Base-by-base conservation (phyloP, 2,113 vertebrate species). In the Phalacrocorax aristotelis region DNA sequence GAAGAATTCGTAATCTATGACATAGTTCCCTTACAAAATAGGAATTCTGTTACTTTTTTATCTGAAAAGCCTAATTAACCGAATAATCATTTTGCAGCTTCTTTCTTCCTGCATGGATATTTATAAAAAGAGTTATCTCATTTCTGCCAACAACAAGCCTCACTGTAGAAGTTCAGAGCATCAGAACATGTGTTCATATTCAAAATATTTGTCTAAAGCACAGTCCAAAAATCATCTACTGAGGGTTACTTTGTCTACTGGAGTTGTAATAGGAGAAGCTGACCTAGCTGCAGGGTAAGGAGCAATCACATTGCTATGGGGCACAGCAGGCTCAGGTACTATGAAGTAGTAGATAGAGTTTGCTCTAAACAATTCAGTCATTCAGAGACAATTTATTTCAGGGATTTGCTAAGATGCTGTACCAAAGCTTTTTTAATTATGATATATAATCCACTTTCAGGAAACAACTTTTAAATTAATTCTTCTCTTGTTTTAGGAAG, bases 401-500 rank as follows among this genome's bases (percentile, higher is more conserved):
- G 26, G 8, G 57, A 29, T 69, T 84, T 94, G 32, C 65, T 84
- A 70, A 83, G 54, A 80, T 80, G 34, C 21, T 62, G 20, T 16
- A 29, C 27, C 21, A 57, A 72, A 75, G 32, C 15, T 42, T 75
- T 54, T 68, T 36, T 0, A 57, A 51, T 46, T 29, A 57, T 15
- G 36, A 36, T 22, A 23, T 71, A 9, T 58, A 49, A 36, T n/a
- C 21, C 16, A 25, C 20, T 68, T 87, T 34, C 48, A 26, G 10
- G 51, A 79, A 82, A 29, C 3, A 7, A 34, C 16, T 64, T 87
- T 75, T 89, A 79, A 89, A 90, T 79, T 60, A 18, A 0, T 72
- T 91, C 2, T 90, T 91, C 83, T 81, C 42, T 89, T 80, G 7
- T 49, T 97, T 92, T 96, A 99, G 99, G 99, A 99, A 97, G 99